A percentile compares a stretch with the other conserved stretches of the same genome.
These are phyloP conservation scores for Heliconius hewitsoni DNA, from an alignment of 1,140 invertebrate species.

Conservation along the genomic window DNA sequence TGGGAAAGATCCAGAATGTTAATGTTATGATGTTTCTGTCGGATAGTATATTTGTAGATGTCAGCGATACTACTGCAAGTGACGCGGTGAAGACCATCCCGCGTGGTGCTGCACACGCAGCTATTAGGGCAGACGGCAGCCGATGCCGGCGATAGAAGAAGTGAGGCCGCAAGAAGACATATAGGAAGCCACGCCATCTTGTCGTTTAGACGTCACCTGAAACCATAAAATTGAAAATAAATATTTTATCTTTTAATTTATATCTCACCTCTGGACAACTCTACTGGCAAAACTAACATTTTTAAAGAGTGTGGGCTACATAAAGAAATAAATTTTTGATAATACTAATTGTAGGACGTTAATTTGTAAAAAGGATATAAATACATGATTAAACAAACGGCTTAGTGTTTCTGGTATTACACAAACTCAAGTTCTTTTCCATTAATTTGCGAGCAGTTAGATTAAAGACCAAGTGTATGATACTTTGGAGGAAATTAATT, in stretches of 20 bases:
- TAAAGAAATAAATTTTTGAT: no score
- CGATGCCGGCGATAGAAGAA: conserved; percentile 56
- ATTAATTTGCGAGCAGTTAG: background rate
- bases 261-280: no score
- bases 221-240: conserved; percentile 47
- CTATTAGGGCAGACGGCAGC: conserved; percentile 66
- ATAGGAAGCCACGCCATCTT: conserved; percentile 63
- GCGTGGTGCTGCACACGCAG: conserved; percentile 70
- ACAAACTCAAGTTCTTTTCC: background rate
- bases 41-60: conserved; percentile 75
- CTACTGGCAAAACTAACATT: background rate
- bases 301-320: background rate
- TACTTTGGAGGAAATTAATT: background rate
- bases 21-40: conserved; percentile 78
- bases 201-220: conserved; percentile 60
- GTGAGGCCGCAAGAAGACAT: conserved; percentile 56
- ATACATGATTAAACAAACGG: background rate
- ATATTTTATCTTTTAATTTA: background rate
- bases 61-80: conserved; percentile 70
- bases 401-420: background rate
- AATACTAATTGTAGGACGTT: no score
- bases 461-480: background rate
- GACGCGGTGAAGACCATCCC: conserved; percentile 70
- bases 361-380: no score
- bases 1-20: conserved; percentile 83